Evolutionary conservation across 2,113 vertebrate species (phyloP).

Genomic region (Hyperopisus bebe): DNA sequence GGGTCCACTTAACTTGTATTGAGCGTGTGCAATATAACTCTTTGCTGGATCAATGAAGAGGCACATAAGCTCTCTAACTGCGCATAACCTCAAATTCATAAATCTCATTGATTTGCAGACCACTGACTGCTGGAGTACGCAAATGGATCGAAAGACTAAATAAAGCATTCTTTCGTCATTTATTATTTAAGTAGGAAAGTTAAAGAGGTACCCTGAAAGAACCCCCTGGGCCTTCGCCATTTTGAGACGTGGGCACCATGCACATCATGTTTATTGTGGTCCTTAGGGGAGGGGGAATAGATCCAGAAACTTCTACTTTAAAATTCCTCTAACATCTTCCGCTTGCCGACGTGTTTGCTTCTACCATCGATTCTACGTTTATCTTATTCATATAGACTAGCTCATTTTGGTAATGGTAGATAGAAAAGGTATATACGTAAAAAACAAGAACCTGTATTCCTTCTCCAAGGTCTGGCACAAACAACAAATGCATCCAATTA

Average conservation of each 20-base stretch:
- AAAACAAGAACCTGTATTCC: neutral
- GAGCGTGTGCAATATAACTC: neutral
- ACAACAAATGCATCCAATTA: neutral
- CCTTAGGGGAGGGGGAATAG: neutral
- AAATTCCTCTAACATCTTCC: neutral
- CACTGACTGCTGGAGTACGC: neutral
- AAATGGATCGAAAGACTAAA: neutral
- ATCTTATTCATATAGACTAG: neutral
- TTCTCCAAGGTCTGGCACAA: neutral
- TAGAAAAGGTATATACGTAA: neutral
- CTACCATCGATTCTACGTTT: neutral
- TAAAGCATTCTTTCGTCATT: neutral
- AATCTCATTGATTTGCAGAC: conserved; percentile 1
- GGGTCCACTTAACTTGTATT: neutral
- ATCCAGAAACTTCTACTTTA: neutral
- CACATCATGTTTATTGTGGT: neutral
- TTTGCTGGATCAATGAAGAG: conserved; percentile 11
- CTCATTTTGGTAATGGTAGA: neutral
- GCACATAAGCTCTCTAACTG: neutral
- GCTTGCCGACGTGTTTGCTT: neutral
- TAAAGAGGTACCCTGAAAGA: neutral
- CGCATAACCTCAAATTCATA: conserved; percentile 9
- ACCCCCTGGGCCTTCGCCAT: neutral
- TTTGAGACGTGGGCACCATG: neutral
- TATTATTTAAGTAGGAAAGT: neutral